Evolutionary conservation across 2,888 invertebrate genomes (phyloP), one percentile per base, ranked within the genome.

Genomic region (Melieria omissa): DNA sequence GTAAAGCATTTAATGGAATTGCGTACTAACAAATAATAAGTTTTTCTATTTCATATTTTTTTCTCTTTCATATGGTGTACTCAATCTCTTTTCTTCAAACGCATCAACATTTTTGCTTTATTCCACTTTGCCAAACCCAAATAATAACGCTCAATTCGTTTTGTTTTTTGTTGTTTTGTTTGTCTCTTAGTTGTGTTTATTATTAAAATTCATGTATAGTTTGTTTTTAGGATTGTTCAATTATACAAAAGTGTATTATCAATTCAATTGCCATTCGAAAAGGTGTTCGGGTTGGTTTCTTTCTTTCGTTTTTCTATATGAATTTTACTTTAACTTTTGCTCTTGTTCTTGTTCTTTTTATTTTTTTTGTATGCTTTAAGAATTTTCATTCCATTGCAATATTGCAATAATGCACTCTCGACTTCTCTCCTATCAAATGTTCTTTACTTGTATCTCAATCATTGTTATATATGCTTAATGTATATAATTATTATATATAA

Each of bases 191-290:
- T 65, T 73, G 52, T 75, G 72, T 70, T 73, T 75, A 66, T 75
- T 72, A 72, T 65, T 65, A 69, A 66, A 66, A 63, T 54, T 63
- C 63, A 42, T 66, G 58, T 72, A 71, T 73, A 58, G 58, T 73
- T 73, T 67, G 49, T 67, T 62, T 68, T 65, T 70, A 73, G 73
- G 72, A 75, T 67, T 73, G 72, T 71, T 74, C 54, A 70, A 72
- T 70, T 73, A 75, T 75, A 75, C 75, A 75, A 75, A 75, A 73
- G 72, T 75, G 65, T 73, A 70, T 70, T 63, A 73, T 52, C 14
- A 52, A 52, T 47, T 46, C 47, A 41, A n/a, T 14, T 46, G 47
- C 47, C 67, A 62, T 70, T 52, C 29, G 49, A 52, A 16, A 65
- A n/a, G 29, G 7, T 57, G 14, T 65, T 65, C 44, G 44, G 29